These are phyloP conservation scores for Brachyistius frenatus DNA, from an alignment of 2,113 vertebrate genomes.

Conservation along the genomic window DNA sequence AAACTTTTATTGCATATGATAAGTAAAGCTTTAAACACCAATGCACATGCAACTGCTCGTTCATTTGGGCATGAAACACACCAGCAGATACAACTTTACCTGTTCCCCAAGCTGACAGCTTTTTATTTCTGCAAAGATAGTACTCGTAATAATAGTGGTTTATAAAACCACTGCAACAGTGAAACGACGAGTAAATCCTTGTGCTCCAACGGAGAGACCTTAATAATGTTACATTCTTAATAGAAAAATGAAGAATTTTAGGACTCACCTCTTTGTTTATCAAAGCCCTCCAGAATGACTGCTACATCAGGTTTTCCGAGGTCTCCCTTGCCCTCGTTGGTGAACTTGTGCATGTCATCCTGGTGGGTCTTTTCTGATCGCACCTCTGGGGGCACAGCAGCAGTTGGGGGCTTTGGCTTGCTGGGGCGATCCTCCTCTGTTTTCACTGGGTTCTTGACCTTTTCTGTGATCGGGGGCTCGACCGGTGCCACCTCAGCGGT, in stretches of 20 bases:
- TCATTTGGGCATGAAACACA: constrained; percentile 14
- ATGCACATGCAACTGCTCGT: not conserved
- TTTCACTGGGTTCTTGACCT: constrained; percentile 81
- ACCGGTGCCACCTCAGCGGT: constrained; percentile 45
- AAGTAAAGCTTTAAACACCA: not conserved
- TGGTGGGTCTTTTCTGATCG: constrained; percentile 74
- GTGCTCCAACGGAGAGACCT: not conserved
- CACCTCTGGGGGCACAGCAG: constrained; percentile 77
- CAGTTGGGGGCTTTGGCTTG: constrained; percentile 83
- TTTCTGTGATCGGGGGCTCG: constrained; percentile 71
- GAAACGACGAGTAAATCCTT: constrained; percentile 30
- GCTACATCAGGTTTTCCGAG: constrained; percentile 52
- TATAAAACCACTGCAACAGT: constrained; percentile 33
- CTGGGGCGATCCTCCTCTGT: constrained; percentile 83
- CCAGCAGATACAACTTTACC: constrained; percentile 28
- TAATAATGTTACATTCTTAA: not conserved
- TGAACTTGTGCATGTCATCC: constrained; percentile 71
- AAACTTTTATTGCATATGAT: not conserved
- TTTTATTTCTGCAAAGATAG: too few relatives aligned
- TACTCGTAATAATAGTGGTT: constrained; percentile 8
- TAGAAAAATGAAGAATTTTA: not conserved
- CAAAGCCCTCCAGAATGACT: constrained; percentile 65
- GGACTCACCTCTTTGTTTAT: constrained; percentile 90
- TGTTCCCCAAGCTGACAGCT: constrained; percentile 38
- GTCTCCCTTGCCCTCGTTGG: constrained; percentile 72